These are phyloP conservation scores for Platalea minor DNA, from an alignment of 2,797 vertebrate species.

Conservation along the genomic window DNA sequence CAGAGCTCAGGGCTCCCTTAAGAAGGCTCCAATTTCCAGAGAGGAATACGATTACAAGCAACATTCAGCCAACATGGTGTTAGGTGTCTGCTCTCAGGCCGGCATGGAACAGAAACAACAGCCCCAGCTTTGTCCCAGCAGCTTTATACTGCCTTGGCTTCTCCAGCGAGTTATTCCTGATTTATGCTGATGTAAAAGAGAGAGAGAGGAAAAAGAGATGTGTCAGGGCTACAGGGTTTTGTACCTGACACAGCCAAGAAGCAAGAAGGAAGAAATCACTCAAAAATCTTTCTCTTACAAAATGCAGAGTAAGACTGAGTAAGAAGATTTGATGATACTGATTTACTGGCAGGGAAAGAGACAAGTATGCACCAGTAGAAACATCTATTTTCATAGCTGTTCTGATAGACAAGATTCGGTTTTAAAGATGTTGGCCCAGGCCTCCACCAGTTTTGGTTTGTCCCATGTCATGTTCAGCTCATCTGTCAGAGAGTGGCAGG, in stretches of 20 bases:
- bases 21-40: neutral
- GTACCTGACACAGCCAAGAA: neutral
- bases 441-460: neutral
- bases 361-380: neutral
- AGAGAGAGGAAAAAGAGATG: neutral
- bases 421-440: neutral
- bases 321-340: neutral
- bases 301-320: neutral
- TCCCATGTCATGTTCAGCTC: neutral
- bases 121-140: neutral
- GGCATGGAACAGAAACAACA: neutral
- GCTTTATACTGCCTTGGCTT: neutral
- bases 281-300: neutral
- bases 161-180: neutral
- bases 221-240: neutral
- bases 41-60: neutral
- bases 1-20: neutral
- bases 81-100: neutral
- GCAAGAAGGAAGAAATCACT: neutral
- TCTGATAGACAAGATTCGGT: neutral
- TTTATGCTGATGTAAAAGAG: neutral
- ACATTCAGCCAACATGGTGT: neutral
- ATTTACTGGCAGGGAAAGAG: neutral
- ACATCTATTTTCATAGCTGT: neutral
- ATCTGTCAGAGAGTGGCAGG: neutral